Evolutionary conservation across 2,797 vertebrate species (phyloP), one percentile per base, ranked within the genome.

Genomic region (Bradypus variegatus): DNA sequence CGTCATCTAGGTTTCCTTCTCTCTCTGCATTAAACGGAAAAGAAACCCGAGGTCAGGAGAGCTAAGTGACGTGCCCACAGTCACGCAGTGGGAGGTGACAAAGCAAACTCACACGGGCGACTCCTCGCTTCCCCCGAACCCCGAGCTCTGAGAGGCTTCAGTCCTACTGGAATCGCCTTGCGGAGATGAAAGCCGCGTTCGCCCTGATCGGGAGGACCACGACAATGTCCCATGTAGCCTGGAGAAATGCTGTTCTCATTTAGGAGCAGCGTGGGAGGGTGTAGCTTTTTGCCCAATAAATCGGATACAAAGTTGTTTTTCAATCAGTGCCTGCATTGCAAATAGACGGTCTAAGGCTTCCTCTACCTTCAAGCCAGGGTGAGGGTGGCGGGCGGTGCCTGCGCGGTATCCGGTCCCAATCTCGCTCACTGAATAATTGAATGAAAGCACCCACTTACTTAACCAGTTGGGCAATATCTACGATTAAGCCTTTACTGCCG

Each of bases 241-340:
- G 73, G 36, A 86, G 85, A 62, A 67, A 45, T 41, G 31, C 11
- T 31, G 53, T 53, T 50, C 75, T 10, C 64, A 41, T 5, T 78
- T 53, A 81, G 50, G 53, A 38, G 78, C 89, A 29, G 58, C 78
- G 85, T 75, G 93, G 64, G 81, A 85, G 84, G 93, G 80, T 48
- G 94, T 55, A 48, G 89, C 41, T 72, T 67, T 60, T 58, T 18
- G 91, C 45, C 58, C 58, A 33, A 60, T 78, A 50, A 80, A n/a
- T 33, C 45, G 86, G 27, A 53, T 79, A 48, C 93, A 81, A 76
- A 94, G 93, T 88, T 88, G 76, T 53, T 82, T 88, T 93, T 65
- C 82, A 80, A 5, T 82, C 94, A 45, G 72, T 58, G 87, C 77
- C 48, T 89, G 38, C 33, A 31, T 16, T 76, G 27, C 88, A 27